These are phyloP conservation scores for Seira musarum DNA, from an alignment of 2,888 invertebrate species.

Conservation along the genomic window DNA sequence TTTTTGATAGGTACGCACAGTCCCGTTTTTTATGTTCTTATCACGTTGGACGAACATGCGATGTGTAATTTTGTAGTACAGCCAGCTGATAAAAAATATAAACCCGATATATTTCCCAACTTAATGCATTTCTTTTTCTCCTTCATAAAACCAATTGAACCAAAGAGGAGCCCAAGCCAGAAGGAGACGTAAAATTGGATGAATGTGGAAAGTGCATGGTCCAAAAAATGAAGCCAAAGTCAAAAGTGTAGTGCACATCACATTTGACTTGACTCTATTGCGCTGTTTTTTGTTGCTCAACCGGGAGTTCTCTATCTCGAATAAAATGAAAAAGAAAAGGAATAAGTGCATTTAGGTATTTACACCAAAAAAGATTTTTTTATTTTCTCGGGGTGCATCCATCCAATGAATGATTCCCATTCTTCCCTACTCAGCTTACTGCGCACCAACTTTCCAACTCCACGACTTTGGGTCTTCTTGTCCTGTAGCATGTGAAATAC, in stretches of 20 bases:
- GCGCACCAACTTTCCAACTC: too few relatives aligned
- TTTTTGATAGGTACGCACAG: constrained; percentile 24
- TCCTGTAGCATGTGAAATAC: too few relatives aligned
- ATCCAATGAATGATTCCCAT: background rate
- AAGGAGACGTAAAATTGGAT: constrained; percentile 25
- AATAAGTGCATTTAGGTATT: constrained; percentile 31
- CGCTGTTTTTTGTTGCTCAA: too few relatives aligned
- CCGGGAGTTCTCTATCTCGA: too few relatives aligned
- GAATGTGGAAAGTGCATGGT: background rate
- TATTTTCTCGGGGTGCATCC: too few relatives aligned
- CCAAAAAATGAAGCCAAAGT: too few relatives aligned
- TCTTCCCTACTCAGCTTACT: background rate
- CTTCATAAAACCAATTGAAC: too few relatives aligned
- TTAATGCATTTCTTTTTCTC: too few relatives aligned
- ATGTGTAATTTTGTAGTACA: constrained; percentile 16
- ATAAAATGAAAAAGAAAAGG: background rate
- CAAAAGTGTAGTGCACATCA: too few relatives aligned
- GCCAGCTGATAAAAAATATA: background rate
- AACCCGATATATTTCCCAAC: constrained; percentile 9
- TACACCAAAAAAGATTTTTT: constrained; percentile 7
- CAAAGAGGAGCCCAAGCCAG: background rate
- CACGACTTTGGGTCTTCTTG: too few relatives aligned
- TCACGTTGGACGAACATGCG: too few relatives aligned
- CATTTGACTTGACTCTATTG: too few relatives aligned
- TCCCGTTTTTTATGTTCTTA: constrained; percentile 26